Percentiles rank a stretch among this genome's conserved stretches.
phyloP scores from a whole-genome alignment of 1,140 invertebrate genomes.

The Bathynomus jamesi region DNA sequence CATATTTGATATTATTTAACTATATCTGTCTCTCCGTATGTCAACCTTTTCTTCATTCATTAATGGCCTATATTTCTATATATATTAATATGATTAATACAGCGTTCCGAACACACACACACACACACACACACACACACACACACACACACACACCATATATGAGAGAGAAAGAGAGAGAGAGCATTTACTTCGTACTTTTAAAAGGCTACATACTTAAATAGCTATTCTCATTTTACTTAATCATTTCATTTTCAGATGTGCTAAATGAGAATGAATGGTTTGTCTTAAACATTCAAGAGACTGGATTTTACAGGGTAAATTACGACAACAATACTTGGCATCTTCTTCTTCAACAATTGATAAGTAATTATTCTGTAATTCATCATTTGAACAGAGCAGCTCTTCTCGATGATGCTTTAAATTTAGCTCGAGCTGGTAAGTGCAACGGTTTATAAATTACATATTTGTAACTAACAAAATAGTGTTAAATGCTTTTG shows the following conservation, averaged over 20 bases:
- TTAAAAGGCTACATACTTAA: no score
- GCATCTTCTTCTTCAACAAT: slow-evolving; percentile 50
- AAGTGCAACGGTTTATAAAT: not conserved
- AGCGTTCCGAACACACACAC: not conserved
- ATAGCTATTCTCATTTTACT: no score
- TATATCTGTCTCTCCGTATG: no score
- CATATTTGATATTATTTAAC: no score
- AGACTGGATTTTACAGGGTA: slow-evolving; percentile 56
- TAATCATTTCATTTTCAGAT: no score
- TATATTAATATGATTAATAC: not conserved
- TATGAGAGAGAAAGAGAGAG: no score
- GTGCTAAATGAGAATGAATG: slow-evolving; percentile 6
- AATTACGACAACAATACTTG: slow-evolving; percentile 65
- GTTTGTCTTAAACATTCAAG: slow-evolving; percentile 24
- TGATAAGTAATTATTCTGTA: slow-evolving; percentile 46
- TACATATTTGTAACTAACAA: no score
- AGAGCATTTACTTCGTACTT: no score
- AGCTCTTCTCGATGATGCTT: slow-evolving; percentile 40
- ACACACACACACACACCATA: not conserved
- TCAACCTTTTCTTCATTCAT: no score
- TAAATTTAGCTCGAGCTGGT: slow-evolving; percentile 43
- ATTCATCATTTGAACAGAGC: slow-evolving; percentile 40
- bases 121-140: not conserved
- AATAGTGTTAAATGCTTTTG: no score
- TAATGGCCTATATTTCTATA: not conserved